These are phyloP conservation scores for Mormyrus iriodes DNA, from an alignment of 2,113 vertebrate species.

Conservation along the genomic window DNA sequence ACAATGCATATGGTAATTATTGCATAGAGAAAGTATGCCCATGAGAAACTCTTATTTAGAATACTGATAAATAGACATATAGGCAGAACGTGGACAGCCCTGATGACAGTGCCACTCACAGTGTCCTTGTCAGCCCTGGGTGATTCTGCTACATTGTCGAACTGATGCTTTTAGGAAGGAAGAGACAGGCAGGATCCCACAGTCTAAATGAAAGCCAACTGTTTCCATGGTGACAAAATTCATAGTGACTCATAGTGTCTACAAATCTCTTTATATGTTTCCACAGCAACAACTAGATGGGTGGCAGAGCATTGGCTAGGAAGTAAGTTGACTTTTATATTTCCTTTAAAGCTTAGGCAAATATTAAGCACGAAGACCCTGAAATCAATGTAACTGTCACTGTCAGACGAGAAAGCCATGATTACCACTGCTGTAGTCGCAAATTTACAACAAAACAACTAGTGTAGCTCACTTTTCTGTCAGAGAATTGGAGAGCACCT, in stretches of 20 bases:
- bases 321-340: conserved; percentile 28
- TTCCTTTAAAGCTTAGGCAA: conserved; percentile 25
- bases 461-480: neutral
- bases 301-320: conserved; percentile 33
- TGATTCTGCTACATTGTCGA: conserved; percentile 25
- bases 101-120: neutral
- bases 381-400: neutral
- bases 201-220: conserved; percentile 38
- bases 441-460: neutral
- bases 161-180: conserved; percentile 26
- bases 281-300: conserved; percentile 45
- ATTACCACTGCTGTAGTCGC: neutral
- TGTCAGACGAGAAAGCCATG: neutral
- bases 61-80: neutral
- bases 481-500: neutral
- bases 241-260: conserved; percentile 34
- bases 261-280: conserved; percentile 47
- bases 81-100: neutral
- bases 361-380: conserved; percentile 11
- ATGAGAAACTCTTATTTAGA: neutral
- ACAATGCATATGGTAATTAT: neutral
- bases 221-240: conserved; percentile 47
- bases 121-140: neutral
- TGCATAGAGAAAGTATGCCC: neutral
- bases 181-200: conserved; percentile 30